phyloP scores from a whole-genome alignment of 2,797 vertebrate species.

The Halcyon chelicuti region DNA sequence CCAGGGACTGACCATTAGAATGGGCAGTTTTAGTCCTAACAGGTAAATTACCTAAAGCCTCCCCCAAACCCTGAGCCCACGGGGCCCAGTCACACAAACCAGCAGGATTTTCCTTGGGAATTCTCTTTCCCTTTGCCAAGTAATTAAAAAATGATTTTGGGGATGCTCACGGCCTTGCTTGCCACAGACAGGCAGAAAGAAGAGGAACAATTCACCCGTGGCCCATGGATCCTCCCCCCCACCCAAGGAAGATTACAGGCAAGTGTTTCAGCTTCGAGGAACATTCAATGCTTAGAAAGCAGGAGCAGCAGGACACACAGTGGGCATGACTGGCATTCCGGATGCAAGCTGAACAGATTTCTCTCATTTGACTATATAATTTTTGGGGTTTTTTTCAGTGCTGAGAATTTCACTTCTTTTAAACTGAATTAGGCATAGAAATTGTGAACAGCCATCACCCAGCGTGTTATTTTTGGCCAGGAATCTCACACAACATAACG shows the following conservation, averaged over 20 bases:
- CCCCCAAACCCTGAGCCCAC: not conserved
- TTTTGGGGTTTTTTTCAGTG: not conserved
- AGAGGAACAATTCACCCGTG: not conserved
- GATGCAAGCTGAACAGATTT: not conserved
- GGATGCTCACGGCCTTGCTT: not conserved
- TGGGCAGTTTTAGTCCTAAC: not conserved
- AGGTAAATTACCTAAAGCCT: too few relatives aligned
- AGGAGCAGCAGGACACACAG: not conserved
- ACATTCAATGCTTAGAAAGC: not conserved
- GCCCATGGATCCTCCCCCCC: not conserved
- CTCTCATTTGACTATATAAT: not conserved
- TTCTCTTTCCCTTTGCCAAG: not conserved
- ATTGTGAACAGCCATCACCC: not conserved
- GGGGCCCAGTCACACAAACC: not conserved
- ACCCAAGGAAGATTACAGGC: not conserved
- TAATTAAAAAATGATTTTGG: not conserved
- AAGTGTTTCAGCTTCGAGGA: not conserved
- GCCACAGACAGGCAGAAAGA: not conserved
- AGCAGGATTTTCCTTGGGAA: not conserved
- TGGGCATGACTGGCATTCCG: not conserved
- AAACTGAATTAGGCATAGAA: not conserved
- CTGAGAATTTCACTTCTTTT: not conserved
- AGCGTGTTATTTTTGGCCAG: not conserved
- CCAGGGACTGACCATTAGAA: accelerated
- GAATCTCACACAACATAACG: not conserved